These are phyloP conservation scores for Atherinomorus stipes DNA, from an alignment of 2,113 vertebrate genomes.

Conservation along the genomic window DNA sequence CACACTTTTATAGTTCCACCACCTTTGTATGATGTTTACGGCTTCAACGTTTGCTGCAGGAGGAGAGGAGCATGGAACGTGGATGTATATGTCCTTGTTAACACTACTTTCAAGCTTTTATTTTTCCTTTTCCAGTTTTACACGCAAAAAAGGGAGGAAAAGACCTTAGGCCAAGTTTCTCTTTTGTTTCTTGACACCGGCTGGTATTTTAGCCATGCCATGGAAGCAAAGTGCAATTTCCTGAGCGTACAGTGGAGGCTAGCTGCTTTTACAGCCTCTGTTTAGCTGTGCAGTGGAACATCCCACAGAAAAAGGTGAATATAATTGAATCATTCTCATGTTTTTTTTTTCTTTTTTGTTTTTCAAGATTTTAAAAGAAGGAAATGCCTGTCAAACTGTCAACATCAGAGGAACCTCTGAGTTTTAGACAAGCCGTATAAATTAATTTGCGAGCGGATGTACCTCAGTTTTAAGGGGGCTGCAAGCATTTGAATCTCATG, in stretches of 20 bases:
- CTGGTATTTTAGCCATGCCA: conserved; percentile 14
- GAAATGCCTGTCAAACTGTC: too few species aligned
- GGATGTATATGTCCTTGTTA: conserved; percentile 43
- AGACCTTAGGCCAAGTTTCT: neutral
- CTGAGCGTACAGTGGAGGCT: neutral
- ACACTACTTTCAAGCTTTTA: conserved; percentile 52
- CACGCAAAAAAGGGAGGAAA: conserved; percentile 28
- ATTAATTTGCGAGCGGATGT: neutral
- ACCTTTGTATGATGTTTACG: conserved; percentile 77
- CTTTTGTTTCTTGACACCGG: neutral
- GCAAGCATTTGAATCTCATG: neutral
- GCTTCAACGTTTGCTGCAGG: conserved; percentile 55
- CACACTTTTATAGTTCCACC: conserved; percentile 69
- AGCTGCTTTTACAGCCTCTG: conserved; percentile 7
- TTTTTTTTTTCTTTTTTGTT: neutral
- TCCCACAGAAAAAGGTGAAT: neutral
- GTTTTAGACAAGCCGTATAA: too few species aligned
- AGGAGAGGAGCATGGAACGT: conserved; percentile 23
- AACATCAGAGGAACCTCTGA: too few species aligned
- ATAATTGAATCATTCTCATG: neutral
- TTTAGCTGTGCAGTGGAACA: neutral
- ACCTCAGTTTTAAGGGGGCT: neutral
- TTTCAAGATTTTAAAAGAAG: too few species aligned
- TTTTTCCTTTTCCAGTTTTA: conserved; percentile 31
- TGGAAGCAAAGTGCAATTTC: conserved; percentile 47